These are phyloP conservation scores for Trachops cirrhosus DNA, from an alignment of 2,797 vertebrate genomes.

Conservation along the genomic window DNA sequence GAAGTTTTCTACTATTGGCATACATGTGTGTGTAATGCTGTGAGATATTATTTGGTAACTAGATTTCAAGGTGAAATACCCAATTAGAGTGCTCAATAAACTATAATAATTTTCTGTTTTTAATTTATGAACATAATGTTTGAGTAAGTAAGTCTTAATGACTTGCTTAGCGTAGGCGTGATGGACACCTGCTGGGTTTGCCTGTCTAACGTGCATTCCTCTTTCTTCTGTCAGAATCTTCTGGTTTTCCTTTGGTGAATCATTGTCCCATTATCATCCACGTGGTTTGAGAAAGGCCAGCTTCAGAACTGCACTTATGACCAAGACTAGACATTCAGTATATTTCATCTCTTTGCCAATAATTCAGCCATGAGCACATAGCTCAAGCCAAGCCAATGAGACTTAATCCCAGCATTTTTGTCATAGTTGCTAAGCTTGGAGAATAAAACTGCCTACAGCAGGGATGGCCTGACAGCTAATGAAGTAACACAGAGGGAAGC, in stretches of 20 bases:
- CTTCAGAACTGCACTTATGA: background rate
- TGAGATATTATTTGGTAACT: background rate
- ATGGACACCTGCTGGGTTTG: background rate
- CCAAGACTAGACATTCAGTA: background rate
- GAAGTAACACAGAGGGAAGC: background rate
- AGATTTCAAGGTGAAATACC: background rate
- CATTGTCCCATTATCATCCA: background rate
- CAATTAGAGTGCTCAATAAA: background rate
- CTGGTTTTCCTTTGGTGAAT: background rate
- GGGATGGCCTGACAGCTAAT: background rate
- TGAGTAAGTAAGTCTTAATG: background rate
- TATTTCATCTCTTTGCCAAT: background rate
- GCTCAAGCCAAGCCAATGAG: background rate
- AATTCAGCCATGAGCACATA: background rate
- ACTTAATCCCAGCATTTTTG: background rate
- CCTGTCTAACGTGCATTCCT: background rate
- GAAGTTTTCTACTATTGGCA: background rate
- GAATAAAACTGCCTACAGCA: background rate
- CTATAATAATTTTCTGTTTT: background rate
- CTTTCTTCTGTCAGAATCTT: background rate
- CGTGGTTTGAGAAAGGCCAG: background rate
- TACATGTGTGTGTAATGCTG: background rate
- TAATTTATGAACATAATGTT: background rate
- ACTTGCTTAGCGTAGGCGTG: background rate
- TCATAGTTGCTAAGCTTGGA: background rate